These are phyloP conservation scores for Aspidoscelis tigris DNA, from an alignment of 2,113 vertebrate genomes.

Conservation along the genomic window DNA sequence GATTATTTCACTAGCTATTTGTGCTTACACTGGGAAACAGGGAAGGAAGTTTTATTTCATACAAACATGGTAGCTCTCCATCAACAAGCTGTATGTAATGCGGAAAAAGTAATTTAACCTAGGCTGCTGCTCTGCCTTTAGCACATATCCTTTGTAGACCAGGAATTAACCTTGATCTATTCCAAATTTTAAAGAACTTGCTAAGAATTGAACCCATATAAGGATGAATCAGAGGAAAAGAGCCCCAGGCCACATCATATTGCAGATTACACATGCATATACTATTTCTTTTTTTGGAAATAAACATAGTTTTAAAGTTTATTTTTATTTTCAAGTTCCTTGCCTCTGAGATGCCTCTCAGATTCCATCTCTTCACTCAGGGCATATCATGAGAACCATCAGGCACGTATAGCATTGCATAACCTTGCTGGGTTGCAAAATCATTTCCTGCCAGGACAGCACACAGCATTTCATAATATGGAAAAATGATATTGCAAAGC, in stretches of 20 bases:
- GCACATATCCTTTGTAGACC: background rate
- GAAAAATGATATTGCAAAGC: constrained; percentile 60
- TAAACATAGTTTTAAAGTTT: background rate
- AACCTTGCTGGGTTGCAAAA: constrained; percentile 56
- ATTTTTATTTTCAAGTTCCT: background rate
- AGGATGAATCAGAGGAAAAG: no score
- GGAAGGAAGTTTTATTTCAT: background rate
- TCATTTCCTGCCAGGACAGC: constrained; percentile 46
- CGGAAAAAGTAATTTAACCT: background rate
- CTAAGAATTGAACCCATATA: background rate
- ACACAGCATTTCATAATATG: constrained; percentile 71
- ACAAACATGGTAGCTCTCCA: background rate
- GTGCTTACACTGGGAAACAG: background rate
- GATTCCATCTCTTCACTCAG: constrained; percentile 41
- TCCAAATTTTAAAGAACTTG: background rate
- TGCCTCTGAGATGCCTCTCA: background rate
- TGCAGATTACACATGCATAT: no score
- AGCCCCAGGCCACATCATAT: no score
- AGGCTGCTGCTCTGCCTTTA: no score
- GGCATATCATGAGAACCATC: constrained; percentile 40
- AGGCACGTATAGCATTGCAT: constrained; percentile 50
- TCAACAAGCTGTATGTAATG: background rate
- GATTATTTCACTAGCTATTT: constrained; percentile 8
- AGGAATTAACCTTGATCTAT: background rate
- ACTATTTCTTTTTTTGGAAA: background rate